phyloP scores from a whole-genome alignment of 2,888 invertebrate species.

The Galerucella pusilla region DNA sequence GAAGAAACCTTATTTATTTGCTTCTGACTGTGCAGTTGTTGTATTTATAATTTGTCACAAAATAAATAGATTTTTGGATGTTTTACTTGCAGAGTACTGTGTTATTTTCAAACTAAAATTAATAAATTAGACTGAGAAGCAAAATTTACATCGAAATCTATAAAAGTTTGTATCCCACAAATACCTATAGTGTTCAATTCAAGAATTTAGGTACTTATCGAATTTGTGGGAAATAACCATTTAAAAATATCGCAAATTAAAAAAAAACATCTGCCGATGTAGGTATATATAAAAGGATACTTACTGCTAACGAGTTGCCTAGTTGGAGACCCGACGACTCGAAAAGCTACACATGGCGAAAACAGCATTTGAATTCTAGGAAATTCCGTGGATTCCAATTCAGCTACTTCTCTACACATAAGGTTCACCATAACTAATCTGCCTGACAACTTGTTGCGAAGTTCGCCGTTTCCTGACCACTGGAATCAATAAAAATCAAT shows the following conservation, averaged over 20 bases:
- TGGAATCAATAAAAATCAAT: slow-evolving; percentile 61
- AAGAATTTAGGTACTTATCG: not conserved
- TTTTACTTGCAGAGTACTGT: too few relatives aligned
- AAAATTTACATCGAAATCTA: too few relatives aligned
- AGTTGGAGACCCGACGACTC: slow-evolving; percentile 84
- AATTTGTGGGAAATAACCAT: not conserved
- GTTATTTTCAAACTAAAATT: too few relatives aligned
- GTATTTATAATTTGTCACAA: too few relatives aligned
- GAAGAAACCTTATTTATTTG: too few relatives aligned
- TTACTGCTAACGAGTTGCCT: slow-evolving; percentile 65
- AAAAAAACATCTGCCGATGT: slow-evolving; percentile 5
- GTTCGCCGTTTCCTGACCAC: slow-evolving; percentile 87
- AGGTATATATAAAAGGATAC: slow-evolving; percentile 23
- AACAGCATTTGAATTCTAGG: slow-evolving; percentile 73
- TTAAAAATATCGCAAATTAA: not conserved
- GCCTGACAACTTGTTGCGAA: slow-evolving; percentile 82
- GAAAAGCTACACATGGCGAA: slow-evolving; percentile 87
- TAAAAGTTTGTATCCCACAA: too few relatives aligned
- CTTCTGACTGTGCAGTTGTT: too few relatives aligned
- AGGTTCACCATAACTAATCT: slow-evolving; percentile 83
- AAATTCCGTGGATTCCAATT: slow-evolving; percentile 56
- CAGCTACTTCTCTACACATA: slow-evolving; percentile 78
- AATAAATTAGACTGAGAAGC: too few relatives aligned
- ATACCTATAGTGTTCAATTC: too few relatives aligned
- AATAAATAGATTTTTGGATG: too few relatives aligned